Conservation (phyloP, 2,113 vertebrate species). For the Pterocles burchelli region DNA sequence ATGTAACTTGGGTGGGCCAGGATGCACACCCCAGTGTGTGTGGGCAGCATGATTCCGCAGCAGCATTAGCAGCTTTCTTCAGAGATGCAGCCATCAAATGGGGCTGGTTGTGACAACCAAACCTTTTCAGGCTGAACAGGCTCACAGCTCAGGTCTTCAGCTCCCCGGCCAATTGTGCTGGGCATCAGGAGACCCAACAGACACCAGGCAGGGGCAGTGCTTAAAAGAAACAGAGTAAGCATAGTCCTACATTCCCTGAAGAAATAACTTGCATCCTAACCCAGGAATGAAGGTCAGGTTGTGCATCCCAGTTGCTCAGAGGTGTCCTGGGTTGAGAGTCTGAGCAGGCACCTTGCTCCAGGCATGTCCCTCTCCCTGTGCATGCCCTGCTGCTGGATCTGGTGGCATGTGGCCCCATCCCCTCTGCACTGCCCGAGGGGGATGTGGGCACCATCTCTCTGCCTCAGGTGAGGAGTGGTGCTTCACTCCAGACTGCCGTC, state of each 20-base stretch:
- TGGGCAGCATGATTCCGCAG: neutral
- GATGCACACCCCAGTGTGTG: neutral
- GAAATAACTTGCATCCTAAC: neutral
- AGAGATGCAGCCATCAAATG: neutral
- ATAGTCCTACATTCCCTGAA: neutral
- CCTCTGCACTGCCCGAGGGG: neutral
- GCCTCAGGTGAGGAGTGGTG: neutral
- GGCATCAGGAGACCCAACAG: neutral
- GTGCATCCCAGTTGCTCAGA: neutral
- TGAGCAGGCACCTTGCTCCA: neutral
- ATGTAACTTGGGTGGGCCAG: fast-evolving
- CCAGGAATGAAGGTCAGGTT: neutral
- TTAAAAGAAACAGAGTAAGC: neutral
- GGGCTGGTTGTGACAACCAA: neutral
- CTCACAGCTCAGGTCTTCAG: neutral
- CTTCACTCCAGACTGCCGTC: neutral
- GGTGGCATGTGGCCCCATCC: neutral
- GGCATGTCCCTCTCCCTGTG: neutral
- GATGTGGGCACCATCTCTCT: neutral
- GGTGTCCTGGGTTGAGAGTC: neutral
- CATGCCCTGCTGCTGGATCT: neutral
- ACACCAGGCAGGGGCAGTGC: neutral
- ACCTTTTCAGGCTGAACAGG: neutral
- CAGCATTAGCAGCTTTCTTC: neutral
- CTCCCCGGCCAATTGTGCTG: neutral